Percentiles rank a stretch among this genome's conserved stretches.
phyloP scores from a whole-genome alignment of 2,797 vertebrate species.

The Falco columbarius region DNA sequence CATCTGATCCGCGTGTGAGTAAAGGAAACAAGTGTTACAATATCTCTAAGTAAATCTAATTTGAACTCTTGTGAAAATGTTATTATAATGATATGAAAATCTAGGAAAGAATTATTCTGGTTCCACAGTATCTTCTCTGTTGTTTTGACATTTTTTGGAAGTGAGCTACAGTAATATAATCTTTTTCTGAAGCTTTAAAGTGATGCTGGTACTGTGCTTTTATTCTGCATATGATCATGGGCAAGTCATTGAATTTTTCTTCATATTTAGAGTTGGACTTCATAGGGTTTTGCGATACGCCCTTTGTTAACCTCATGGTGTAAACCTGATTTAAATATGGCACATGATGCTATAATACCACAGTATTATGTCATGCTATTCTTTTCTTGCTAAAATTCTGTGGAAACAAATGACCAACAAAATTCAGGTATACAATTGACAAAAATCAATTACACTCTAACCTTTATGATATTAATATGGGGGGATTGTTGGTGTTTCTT shows the following conservation, averaged over 20 bases:
- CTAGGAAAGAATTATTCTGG: neutral
- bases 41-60: neutral
- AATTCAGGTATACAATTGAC: neutral
- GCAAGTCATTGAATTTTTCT: neutral
- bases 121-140: neutral
- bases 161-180: neutral
- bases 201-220: neutral
- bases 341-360: neutral
- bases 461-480: neutral
- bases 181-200: neutral
- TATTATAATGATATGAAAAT: neutral
- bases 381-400: neutral
- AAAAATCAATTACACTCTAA: neutral
- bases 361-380: neutral
- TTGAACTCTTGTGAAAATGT: neutral
- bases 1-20: neutral
- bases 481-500: accelerated
- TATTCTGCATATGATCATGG: neutral
- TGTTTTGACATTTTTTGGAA: neutral
- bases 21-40: constrained; percentile 17
- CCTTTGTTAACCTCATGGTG: neutral
- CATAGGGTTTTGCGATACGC: neutral
- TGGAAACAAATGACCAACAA: neutral
- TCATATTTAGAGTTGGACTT: neutral
- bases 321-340: neutral